Conservation (phyloP, 1,140 invertebrate species). For the Nymphalis io region DNA sequence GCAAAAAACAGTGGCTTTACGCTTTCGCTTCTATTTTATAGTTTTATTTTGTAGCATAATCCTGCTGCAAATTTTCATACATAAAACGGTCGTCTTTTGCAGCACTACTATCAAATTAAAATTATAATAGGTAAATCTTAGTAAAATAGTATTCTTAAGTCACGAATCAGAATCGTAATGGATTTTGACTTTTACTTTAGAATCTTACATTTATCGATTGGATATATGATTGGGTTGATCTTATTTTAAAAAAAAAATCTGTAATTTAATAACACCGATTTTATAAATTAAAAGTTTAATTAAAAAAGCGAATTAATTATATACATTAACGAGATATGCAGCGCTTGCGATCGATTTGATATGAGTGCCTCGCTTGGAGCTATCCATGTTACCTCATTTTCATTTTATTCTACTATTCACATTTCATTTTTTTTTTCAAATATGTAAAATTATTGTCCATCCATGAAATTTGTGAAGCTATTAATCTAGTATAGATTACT, state of each 20-base stretch:
- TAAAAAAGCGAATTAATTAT: not conserved
- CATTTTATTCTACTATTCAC: not conserved
- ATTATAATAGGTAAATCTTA: not conserved
- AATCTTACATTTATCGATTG: too few species aligned
- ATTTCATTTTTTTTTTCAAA: not conserved
- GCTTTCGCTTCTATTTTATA: constrained; percentile 1
- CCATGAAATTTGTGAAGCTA: too few species aligned
- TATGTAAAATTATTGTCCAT: too few species aligned
- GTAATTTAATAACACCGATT: too few species aligned
- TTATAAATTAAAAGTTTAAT: not conserved
- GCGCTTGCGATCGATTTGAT: not conserved
- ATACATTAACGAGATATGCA: not conserved
- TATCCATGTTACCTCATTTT: not conserved
- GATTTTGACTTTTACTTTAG: too few species aligned
- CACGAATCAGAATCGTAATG: not conserved
- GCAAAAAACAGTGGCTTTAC: not conserved
- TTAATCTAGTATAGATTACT: too few species aligned
- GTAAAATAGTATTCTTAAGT: not conserved
- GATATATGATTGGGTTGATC: too few species aligned
- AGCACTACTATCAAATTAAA: not conserved
- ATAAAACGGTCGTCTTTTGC: not conserved
- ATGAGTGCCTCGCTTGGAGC: not conserved
- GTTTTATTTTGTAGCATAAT: constrained; percentile 7
- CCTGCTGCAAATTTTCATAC: not conserved
- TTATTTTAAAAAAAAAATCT: too few species aligned